These are phyloP conservation scores for Sciurus carolinensis DNA, from an alignment of 2,797 vertebrate species.

Conservation along the genomic window DNA sequence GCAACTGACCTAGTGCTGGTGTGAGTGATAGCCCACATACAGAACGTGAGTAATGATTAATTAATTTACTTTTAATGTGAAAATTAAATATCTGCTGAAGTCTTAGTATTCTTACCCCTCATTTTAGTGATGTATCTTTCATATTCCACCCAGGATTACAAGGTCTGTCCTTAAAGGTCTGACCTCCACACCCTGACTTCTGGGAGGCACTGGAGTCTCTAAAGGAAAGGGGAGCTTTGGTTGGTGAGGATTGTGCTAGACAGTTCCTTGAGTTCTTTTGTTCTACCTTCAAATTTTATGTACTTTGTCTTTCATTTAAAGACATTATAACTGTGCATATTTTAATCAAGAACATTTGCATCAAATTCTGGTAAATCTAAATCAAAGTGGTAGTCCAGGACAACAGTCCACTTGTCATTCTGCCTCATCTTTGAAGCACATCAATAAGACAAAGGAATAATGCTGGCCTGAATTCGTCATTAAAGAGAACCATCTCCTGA, in stretches of 20 bases:
- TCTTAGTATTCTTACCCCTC: background rate
- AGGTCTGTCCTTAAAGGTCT: background rate
- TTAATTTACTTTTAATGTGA: constrained; percentile 33
- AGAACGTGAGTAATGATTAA: background rate
- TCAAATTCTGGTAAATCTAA: background rate
- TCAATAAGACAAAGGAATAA: background rate
- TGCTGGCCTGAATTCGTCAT: background rate
- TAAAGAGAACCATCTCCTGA: constrained; percentile 57
- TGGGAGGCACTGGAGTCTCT: background rate
- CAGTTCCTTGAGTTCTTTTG: background rate
- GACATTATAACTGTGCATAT: background rate
- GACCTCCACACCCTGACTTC: background rate
- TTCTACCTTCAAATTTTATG: background rate
- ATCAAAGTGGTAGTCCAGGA: background rate
- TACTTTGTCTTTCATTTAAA: background rate
- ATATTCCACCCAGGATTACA: background rate
- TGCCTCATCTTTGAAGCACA: background rate
- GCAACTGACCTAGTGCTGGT: too few relatives aligned
- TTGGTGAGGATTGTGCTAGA: too few relatives aligned
- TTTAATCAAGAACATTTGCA: background rate
- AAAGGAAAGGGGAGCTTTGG: background rate
- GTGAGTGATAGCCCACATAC: background rate
- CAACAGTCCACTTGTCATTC: background rate
- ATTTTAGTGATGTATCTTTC: background rate
- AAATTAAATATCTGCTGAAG: background rate